These are phyloP conservation scores for Sminthurides aquaticus DNA, from an alignment of 2,888 invertebrate species.

Conservation along the genomic window DNA sequence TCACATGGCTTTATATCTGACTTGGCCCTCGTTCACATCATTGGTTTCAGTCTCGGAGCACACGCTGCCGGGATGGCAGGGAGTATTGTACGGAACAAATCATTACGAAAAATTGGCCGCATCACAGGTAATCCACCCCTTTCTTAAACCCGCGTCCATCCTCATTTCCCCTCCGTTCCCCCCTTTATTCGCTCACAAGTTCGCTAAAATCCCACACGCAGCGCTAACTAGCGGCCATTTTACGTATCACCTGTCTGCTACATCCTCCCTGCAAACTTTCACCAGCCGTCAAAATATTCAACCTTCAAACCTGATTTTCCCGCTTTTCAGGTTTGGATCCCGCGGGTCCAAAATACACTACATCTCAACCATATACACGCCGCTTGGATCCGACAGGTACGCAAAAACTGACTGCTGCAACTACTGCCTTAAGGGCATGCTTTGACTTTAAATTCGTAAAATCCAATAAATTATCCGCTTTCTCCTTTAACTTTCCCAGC, in stretches of 20 bases:
- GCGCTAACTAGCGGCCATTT: neutral
- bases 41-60: conserved; percentile 10
- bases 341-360: conserved; percentile 15
- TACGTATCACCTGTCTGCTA: no score
- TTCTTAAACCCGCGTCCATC: neutral
- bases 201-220: no score
- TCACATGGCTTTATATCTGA: conserved; percentile 23
- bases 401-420: no score
- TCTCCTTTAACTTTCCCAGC: no score
- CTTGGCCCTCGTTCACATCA: conserved; percentile 17
- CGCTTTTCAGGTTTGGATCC: conserved; percentile 17
- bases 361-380: conserved; percentile 8
- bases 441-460: neutral
- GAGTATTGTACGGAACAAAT: conserved; percentile 3
- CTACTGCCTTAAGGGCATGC: no score
- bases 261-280: no score
- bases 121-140: conserved; percentile 12
- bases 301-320: no score
- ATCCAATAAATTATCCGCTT: neutral
- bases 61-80: conserved; percentile 16
- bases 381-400: conserved; percentile 13
- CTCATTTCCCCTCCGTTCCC: neutral
- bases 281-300: no score
- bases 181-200: no score
- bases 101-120: conserved; percentile 8